Evolutionary conservation across 2,888 invertebrate genomes (phyloP), one percentile per base, ranked within the genome.

Genomic region (Agrilus biguttatus): DNA sequence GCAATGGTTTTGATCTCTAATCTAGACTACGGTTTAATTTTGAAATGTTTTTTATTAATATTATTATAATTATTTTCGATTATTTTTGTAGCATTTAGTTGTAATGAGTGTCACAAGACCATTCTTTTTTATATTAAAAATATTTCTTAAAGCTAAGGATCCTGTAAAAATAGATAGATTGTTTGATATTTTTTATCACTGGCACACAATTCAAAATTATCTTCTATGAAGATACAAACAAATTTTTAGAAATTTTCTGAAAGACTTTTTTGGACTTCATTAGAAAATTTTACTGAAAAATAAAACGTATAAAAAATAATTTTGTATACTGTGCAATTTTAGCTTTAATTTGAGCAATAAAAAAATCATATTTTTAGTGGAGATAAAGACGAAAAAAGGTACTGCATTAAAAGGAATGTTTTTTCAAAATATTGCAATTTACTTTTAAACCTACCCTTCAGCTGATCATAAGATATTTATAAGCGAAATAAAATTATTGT

Each of bases 1-100:
- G 64, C 64, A 64, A 64, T 64, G 61, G 55, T 59, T 57, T 63
- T 64, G 62, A 63, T 63, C 63, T 63, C 62, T 60, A 53, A 58
- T 58, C 51, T 55, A 53, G 52, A 50, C 49, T 52, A 47, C 44
- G 39, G 42, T 46, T 41, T 41, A 40, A 17, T 37, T 45, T 40
- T 42, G 14, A 14, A n/a, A n/a, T 36, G 7, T 14, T 42, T 40
- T 39, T 43, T n/a, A n/a, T n/a, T n/a, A n/a, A n/a, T 43, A 35
- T 39, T 37, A 21, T 17, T 41, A 44, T 40, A 21, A 33, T 45
- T 45, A 51, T 53, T 55, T 55, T 53, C 54, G 55, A 57, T 58
- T 56, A 56, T 55, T 54, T 53, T 52, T 54, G 53, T 53, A 52
- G 47, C 50, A 53, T 51, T 45, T 50, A 45, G 38, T 37, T 44